Evolutionary conservation across 2,888 invertebrate species (phyloP).

Genomic region (Homarus gammarus): DNA sequence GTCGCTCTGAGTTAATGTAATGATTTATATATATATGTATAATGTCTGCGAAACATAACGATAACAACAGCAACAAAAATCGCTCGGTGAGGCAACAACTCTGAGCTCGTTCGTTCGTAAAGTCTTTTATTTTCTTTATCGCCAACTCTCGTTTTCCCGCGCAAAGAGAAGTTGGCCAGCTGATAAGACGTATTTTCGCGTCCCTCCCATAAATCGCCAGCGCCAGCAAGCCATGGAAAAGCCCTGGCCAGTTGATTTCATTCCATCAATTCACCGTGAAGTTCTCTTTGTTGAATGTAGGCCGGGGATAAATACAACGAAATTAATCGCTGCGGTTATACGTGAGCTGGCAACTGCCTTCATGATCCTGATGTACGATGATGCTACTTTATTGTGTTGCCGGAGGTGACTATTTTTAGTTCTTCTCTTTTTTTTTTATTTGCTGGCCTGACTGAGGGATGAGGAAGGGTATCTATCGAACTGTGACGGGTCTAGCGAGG

Average conservation of each 20-base stretch:
- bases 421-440: no score
- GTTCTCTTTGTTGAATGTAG: background rate
- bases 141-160: background rate
- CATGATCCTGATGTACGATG: background rate
- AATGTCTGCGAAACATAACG: no score
- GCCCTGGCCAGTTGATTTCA: background rate
- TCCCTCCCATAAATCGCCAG: background rate
- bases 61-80: no score
- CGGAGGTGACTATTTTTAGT: no score
- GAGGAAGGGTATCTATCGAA: no score
- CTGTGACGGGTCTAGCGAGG: no score
- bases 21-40: no score
- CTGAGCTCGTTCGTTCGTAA: no score
- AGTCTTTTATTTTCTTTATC: no score
- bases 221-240: background rate
- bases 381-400: background rate
- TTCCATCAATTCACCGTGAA: background rate
- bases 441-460: no score
- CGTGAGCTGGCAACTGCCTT: constrained; percentile 1
- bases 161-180: background rate
- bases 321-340: constrained; percentile 4
- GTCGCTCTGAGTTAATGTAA: no score
- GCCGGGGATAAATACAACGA: background rate
- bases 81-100: no score
- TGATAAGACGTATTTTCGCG: background rate